Percentiles rank a stretch among this genome's conserved stretches.
Evolutionary conservation across 2,797 vertebrate genomes (phyloP).

Genomic region (Sebastiscus albofasciatus): DNA sequence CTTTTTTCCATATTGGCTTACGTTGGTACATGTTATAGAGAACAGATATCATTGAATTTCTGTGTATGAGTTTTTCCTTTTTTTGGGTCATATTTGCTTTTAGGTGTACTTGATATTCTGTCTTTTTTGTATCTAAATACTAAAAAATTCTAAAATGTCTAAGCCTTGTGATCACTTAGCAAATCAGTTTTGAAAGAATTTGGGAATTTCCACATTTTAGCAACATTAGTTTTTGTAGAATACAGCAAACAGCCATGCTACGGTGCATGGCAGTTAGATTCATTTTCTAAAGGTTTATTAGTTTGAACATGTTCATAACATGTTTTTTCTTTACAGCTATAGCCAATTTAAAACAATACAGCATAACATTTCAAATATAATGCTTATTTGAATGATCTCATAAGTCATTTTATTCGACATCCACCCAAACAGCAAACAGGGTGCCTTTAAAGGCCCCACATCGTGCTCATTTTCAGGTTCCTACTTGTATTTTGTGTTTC

Average conservation of each 20-base stretch:
- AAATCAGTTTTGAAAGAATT: slow-evolving; percentile 77
- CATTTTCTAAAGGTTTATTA: background rate
- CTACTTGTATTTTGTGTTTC: too few species aligned
- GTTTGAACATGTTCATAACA: background rate
- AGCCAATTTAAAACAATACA: background rate
- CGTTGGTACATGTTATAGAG: slow-evolving; percentile 90
- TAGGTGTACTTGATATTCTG: slow-evolving; percentile 80
- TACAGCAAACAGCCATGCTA: slow-evolving; percentile 3
- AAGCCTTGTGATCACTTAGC: slow-evolving; percentile 35
- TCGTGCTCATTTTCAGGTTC: too few species aligned
- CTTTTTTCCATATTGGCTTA: slow-evolving; percentile 79
- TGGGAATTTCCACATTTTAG: slow-evolving; percentile 70
- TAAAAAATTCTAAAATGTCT: slow-evolving; percentile 61
- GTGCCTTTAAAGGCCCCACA: background rate
- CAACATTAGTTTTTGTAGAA: background rate
- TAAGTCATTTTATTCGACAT: background rate
- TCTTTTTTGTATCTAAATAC: slow-evolving; percentile 71
- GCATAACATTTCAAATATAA: background rate
- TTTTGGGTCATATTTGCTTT: slow-evolving; percentile 75
- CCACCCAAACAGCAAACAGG: background rate
- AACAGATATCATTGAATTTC: slow-evolving; percentile 99
- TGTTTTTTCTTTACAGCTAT: background rate
- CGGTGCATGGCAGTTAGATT: background rate
- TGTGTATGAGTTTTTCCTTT: slow-evolving; percentile 87
- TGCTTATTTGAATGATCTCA: background rate